Conservation (phyloP, 2,888 invertebrate genomes). For the Agrochola circellaris region DNA sequence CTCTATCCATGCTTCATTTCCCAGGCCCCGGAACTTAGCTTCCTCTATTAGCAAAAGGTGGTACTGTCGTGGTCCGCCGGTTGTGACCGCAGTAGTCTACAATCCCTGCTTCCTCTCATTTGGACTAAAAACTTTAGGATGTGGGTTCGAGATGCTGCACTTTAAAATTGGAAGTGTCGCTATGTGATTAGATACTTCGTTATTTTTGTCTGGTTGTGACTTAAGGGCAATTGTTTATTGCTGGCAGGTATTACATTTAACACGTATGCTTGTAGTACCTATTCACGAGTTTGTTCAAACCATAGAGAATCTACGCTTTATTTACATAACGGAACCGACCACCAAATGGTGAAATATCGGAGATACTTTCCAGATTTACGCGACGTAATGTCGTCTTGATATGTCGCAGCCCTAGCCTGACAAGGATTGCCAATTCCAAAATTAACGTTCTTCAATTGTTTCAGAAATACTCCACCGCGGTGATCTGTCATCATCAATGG, state of each 20-base stretch:
- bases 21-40: constrained; percentile 61
- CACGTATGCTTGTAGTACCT: no score
- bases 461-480: constrained; percentile 94
- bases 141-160: constrained; percentile 71
- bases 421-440: background rate
- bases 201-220: constrained; percentile 3
- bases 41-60: constrained; percentile 65
- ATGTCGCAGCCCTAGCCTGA: background rate
- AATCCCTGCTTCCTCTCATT: constrained; percentile 76
- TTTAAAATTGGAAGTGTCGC: constrained; percentile 49
- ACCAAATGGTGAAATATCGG: no score
- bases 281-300: no score
- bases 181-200: constrained; percentile 10
- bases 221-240: background rate
- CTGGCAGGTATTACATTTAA: no score
- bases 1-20: constrained; percentile 56
- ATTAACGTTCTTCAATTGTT: constrained; percentile 70
- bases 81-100: constrained; percentile 74
- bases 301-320: no score
- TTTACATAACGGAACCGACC: no score
- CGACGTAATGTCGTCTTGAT: no score
- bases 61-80: constrained; percentile 58
- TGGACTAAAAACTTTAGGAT: constrained; percentile 77
- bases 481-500: constrained; percentile 94
- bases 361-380: no score